Percentiles rank a stretch among this genome's conserved stretches.
phyloP scores from a whole-genome alignment of 2,888 invertebrate genomes.

The Zeuzera pyrina region DNA sequence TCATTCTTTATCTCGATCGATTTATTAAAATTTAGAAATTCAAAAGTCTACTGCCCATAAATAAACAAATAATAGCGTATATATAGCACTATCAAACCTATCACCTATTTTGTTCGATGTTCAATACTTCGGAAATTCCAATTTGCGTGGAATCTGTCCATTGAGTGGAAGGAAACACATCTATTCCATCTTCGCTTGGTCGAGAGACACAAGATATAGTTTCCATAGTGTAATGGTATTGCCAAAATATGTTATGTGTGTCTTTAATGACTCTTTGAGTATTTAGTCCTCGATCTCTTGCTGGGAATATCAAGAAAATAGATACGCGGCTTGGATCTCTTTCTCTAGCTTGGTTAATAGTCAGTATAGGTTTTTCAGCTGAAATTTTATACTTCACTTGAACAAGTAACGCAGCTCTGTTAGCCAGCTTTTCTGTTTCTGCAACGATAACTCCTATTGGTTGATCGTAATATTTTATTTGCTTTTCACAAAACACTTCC shows the following conservation, averaged over 20 bases:
- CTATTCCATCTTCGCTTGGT: slow-evolving; percentile 78
- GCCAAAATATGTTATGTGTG: slow-evolving; percentile 62
- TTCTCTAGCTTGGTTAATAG: slow-evolving; percentile 34
- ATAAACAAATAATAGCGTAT: no score
- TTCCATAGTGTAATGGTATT: slow-evolving; percentile 83
- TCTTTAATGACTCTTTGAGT: slow-evolving; percentile 71
- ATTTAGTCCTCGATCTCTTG: slow-evolving; percentile 41
- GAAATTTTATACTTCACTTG: slow-evolving; percentile 67
- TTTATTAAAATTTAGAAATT: no score
- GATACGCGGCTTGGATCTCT: slow-evolving; percentile 33
- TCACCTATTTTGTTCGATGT: slow-evolving; percentile 73
- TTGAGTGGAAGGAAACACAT: slow-evolving; percentile 74
- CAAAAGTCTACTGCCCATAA: no score
- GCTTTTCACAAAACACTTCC: slow-evolving; percentile 64
- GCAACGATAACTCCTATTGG: slow-evolving; percentile 80
- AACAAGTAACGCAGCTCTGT: slow-evolving; percentile 72
- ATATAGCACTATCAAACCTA: no score
- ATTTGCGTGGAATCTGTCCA: slow-evolving; percentile 70
- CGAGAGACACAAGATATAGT: slow-evolving; percentile 71
- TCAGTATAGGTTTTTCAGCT: slow-evolving; percentile 36
- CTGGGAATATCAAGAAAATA: slow-evolving; percentile 29
- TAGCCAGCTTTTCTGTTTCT: slow-evolving; percentile 66
- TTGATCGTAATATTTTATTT: slow-evolving; percentile 76
- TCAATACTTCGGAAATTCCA: slow-evolving; percentile 61
- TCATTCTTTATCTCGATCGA: no score